Evolutionary conservation across 2,888 invertebrate genomes (phyloP).

Genomic region (Lordiphosa andalusiaca): DNA sequence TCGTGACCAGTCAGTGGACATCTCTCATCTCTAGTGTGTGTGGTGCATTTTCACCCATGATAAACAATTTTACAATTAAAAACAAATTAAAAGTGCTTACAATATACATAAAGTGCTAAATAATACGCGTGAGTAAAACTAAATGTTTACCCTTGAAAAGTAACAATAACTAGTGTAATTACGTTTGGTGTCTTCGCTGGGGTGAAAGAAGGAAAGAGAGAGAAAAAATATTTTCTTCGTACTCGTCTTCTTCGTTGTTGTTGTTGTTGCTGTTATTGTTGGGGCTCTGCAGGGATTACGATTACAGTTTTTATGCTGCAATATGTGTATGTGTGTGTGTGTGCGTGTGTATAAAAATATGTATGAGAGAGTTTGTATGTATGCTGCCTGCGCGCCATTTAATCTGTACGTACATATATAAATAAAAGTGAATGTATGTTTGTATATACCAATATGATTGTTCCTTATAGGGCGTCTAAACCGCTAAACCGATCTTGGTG

Average conservation of each 20-base stretch:
- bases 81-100: slow-evolving; percentile 27
- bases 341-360: slow-evolving; percentile 30
- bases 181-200: slow-evolving; percentile 40
- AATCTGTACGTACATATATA: slow-evolving; percentile 15
- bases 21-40: slow-evolving; percentile 38
- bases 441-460: too few relatives aligned
- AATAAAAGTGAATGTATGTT: too few relatives aligned
- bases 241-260: slow-evolving; percentile 46
- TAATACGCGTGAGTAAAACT: slow-evolving; percentile 59
- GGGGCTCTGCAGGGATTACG: slow-evolving; percentile 30
- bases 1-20: too few relatives aligned
- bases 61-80: slow-evolving; percentile 66
- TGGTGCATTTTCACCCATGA: slow-evolving; percentile 62
- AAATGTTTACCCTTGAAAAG: slow-evolving; percentile 5
- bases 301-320: slow-evolving; percentile 70
- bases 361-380: slow-evolving; percentile 35
- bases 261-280: slow-evolving; percentile 36
- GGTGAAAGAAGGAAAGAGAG: slow-evolving; percentile 36
- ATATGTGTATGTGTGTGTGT: slow-evolving; percentile 37
- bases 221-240: slow-evolving; percentile 44
- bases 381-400: slow-evolving; percentile 63
- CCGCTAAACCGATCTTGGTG: too few relatives aligned
- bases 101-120: slow-evolving; percentile 34
- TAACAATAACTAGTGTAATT: slow-evolving; percentile 51
- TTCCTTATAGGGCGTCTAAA: too few relatives aligned